Evolutionary conservation across 2,797 vertebrate genomes (phyloP).

Genomic region (Chromis chromis): DNA sequence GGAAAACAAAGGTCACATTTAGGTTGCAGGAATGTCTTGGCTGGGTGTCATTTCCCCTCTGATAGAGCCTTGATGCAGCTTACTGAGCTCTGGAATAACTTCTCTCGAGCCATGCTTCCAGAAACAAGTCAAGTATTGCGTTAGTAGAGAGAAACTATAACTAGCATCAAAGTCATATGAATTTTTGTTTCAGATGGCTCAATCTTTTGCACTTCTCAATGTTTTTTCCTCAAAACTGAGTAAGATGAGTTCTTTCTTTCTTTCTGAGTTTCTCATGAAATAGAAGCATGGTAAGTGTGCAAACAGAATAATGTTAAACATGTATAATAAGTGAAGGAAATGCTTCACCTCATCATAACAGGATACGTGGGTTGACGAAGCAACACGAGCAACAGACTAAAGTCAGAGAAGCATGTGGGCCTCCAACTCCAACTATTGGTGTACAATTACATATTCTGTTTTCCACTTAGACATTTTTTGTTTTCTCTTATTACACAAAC

Average conservation of each 20-base stretch:
- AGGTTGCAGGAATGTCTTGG: slow-evolving; percentile 78
- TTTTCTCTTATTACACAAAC: neutral
- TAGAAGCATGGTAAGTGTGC: neutral
- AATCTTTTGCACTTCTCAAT: neutral
- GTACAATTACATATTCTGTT: neutral
- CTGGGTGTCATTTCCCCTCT: slow-evolving; percentile 73
- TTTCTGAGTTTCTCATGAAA: neutral
- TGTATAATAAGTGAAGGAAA: neutral
- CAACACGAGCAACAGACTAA: too few relatives aligned
- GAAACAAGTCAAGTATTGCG: neutral
- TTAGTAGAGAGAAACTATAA: neutral
- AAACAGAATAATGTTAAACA: neutral
- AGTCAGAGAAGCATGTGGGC: too few relatives aligned
- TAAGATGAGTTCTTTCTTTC: neutral
- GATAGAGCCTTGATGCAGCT: slow-evolving; percentile 40
- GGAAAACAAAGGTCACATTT: slow-evolving; percentile 81
- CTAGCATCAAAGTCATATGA: neutral
- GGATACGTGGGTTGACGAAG: neutral
- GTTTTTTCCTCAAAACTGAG: too few relatives aligned
- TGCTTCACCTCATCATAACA: neutral
- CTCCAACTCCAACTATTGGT: neutral
- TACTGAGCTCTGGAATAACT: slow-evolving; percentile 37
- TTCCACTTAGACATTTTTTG: too few relatives aligned
- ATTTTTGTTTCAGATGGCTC: neutral
- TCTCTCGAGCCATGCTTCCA: neutral